These are phyloP conservation scores for Cyprinodon diabolis DNA, from an alignment of 2,797 vertebrate species.

Conservation along the genomic window DNA sequence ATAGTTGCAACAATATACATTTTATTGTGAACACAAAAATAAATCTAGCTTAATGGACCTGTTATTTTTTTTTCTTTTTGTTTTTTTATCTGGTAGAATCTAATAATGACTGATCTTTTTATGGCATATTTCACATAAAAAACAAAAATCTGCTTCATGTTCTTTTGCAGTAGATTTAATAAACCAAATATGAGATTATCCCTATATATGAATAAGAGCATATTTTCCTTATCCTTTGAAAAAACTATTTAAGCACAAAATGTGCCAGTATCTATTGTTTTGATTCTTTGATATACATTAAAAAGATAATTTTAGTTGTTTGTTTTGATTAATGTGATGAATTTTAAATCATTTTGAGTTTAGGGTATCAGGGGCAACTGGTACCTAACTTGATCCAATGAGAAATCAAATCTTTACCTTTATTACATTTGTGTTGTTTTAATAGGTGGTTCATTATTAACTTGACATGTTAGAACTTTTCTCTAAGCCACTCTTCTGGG, in stretches of 20 bases:
- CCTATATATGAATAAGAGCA: neutral
- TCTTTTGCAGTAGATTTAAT: no score
- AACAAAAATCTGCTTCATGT: no score
- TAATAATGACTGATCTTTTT: no score
- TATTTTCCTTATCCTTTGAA: no score
- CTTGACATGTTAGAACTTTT: neutral
- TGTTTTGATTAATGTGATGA: no score
- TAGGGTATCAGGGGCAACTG: neutral
- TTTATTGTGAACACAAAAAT: no score
- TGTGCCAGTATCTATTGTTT: neutral
- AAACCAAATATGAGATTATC: neutral
- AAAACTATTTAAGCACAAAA: no score
- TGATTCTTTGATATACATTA: neutral
- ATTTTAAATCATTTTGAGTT: no score
- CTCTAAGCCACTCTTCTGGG: neutral
- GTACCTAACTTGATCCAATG: neutral
- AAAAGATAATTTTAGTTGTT: neutral
- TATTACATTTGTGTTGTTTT: neutral
- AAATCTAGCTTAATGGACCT: neutral
- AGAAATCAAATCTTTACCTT: neutral
- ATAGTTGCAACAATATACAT: no score
- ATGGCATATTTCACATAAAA: no score
- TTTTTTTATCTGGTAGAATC: no score
- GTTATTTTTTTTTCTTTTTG: neutral
- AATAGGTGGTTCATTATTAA: neutral